A percentile compares a stretch with the other conserved stretches of the same genome.
Evolutionary conservation across 2,797 vertebrate genomes (phyloP).

Genomic region (Crotalus adamanteus): DNA sequence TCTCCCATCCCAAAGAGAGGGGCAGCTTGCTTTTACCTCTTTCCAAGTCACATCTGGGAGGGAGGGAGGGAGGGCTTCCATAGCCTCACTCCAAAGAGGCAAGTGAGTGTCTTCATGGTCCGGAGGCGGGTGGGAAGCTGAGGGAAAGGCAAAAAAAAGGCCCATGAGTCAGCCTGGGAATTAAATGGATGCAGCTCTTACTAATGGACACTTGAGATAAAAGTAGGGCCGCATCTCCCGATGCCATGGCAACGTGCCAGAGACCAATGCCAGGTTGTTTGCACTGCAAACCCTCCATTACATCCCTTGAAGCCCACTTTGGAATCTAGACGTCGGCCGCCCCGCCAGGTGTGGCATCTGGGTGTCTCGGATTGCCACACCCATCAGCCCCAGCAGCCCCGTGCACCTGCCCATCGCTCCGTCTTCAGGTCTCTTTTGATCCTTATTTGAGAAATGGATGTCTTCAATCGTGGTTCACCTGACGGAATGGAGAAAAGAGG

Average conservation of each 20-base stretch:
- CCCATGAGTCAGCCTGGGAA: not conserved
- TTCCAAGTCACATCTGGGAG: not conserved
- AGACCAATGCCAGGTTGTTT: not conserved
- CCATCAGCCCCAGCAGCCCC: not conserved
- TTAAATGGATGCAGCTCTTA: not conserved
- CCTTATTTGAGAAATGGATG: not conserved
- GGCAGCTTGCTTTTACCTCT: not conserved
- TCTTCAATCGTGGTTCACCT: not conserved
- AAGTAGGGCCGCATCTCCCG: not conserved
- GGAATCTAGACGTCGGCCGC: not conserved
- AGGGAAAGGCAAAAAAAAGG: not conserved
- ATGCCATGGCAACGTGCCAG: not conserved
- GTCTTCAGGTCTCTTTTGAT: not conserved
- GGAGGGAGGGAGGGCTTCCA: not conserved
- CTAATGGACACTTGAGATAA: conserved; percentile 5
- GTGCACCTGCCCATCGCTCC: not conserved
- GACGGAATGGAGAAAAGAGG: not conserved
- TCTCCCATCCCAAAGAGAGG: not conserved
- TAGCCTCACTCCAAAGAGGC: not conserved
- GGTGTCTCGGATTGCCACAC: not conserved
- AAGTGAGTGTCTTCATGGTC: not conserved
- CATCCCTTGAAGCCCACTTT: not conserved
- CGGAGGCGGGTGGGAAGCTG: not conserved
- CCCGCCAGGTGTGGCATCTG: not conserved
- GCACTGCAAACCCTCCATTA: not conserved